Base-by-base conservation (phyloP, 1,140 invertebrate genomes). In the Lethocerus indicus region DNA sequence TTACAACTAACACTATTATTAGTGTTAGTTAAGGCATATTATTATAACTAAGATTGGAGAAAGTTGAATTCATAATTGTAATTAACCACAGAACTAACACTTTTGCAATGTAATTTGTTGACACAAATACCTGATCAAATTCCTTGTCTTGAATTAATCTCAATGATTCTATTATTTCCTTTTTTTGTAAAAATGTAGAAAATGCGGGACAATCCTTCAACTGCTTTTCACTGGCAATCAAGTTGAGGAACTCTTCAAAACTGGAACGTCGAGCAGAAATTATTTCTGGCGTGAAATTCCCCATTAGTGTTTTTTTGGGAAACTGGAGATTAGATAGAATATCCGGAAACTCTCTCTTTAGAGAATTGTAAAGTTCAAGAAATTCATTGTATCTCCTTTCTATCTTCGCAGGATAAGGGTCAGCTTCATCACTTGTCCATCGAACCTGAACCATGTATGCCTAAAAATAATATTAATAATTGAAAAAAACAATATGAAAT, bases 361-460 rank as follows among this genome's bases (percentile, higher is more conserved):
- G 61, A 3, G 66, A 62, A 54, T 71, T 69, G 61, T 78, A 82
- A 3, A 86, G 65, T 47, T 73, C 71, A 16, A 79, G 65, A 64
- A 86, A 86, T 57, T 87, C 78, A 6, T 82, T 82, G 57, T 86
- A 87, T 55, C 83, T 67, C 51, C 80, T 66, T 57, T 83, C 75
- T 27, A 86, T 72, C 26, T 71, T 69, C 0, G 73, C 75, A 18
- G 78, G 76, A 48, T 72, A 69, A 25, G 63, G 58, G 62, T 79
- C 76, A 52, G 66, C 64, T 14, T 53, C 58, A 18, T 62, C 59
- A 3, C 66, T 62, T 56, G 73, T 67, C 54, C 71, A 73, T 37
- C 68, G 63, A 3, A 75, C 69, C 58, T 71, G 71, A 45, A 79
- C 56, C 57, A 72, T 75, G 51, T 79, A 79, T 2, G 55, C 56